A percentile compares a stretch with the other conserved stretches of the same genome.
Evolutionary conservation across 2,797 vertebrate genomes (phyloP).

Genomic region (Mergus octosetaceus): DNA sequence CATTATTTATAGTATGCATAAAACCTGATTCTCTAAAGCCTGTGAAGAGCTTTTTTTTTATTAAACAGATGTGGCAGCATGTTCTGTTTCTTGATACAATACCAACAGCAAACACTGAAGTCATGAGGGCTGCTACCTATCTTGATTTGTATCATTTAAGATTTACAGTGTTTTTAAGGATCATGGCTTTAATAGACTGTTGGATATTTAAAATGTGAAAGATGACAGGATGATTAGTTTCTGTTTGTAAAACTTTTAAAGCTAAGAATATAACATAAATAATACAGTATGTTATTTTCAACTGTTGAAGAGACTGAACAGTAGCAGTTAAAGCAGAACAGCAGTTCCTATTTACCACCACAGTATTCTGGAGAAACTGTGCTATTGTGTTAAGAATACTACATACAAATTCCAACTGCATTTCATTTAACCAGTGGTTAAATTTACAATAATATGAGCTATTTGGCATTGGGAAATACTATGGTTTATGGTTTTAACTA

Average conservation of each 20-base stretch:
- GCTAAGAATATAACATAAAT: background rate
- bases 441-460: background rate
- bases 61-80: background rate
- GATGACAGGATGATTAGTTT: background rate
- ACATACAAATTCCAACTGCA: background rate
- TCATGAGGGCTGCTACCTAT: background rate
- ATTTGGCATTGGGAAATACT: background rate
- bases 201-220: conserved; percentile 10
- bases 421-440: background rate
- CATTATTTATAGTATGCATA: conserved; percentile 19
- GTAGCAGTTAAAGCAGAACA: background rate
- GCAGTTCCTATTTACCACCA: background rate
- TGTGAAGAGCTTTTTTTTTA: background rate
- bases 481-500: background rate
- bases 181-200: background rate
- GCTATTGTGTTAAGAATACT: background rate
- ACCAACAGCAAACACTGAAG: background rate
- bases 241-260: background rate
- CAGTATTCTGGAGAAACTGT: background rate
- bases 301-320: background rate
- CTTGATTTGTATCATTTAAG: background rate
- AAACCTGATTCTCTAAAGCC: background rate
- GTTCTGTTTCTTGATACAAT: background rate
- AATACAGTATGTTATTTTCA: background rate
- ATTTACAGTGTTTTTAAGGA: background rate